Conservation (phyloP, 2,797 vertebrate genomes). For the Helostoma temminkii region DNA sequence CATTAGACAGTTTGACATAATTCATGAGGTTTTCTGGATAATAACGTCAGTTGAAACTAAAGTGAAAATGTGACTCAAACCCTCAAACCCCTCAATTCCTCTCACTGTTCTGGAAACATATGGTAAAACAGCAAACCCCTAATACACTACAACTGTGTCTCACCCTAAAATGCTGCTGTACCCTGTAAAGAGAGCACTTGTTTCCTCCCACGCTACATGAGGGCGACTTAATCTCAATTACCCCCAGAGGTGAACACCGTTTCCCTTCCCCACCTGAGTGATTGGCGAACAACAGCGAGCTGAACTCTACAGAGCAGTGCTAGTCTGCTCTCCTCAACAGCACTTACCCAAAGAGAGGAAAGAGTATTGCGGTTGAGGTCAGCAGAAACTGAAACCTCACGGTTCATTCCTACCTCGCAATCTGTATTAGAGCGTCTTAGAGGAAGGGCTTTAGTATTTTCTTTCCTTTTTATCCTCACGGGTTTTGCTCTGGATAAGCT, state of each 20-base stretch:
- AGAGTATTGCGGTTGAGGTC: constrained; percentile 51
- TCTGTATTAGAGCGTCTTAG: constrained; percentile 72
- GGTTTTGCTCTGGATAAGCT: constrained; percentile 61
- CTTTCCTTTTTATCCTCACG: constrained; percentile 12
- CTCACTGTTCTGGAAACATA: constrained; percentile 64
- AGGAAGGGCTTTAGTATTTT: constrained; percentile 66
- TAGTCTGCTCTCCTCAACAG: constrained; percentile 35
- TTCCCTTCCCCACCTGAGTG: constrained; percentile 60
- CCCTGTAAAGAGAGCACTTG: constrained; percentile 52
- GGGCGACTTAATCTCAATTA: constrained; percentile 62
- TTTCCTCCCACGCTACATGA: constrained; percentile 57
- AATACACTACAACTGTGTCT: constrained; percentile 59
- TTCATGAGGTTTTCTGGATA: constrained; percentile 38
- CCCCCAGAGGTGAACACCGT: constrained; percentile 60
- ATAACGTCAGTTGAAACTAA: constrained; percentile 53
- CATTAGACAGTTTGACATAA: constrained; percentile 51
- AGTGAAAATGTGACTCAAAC: constrained; percentile 67
- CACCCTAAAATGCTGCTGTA: constrained; percentile 53
- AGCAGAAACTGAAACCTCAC: constrained; percentile 56
- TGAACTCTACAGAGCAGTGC: constrained; percentile 31
- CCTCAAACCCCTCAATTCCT: constrained; percentile 17
- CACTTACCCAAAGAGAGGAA: constrained; percentile 29
- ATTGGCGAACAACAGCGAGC: constrained; percentile 35
- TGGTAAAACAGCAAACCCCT: constrained; percentile 60
- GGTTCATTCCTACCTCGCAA: constrained; percentile 67